Percentiles rank a stretch among this genome's conserved stretches.
Conservation (phyloP, 1,140 invertebrate genomes). For the Trypoxylus dichotomus region DNA sequence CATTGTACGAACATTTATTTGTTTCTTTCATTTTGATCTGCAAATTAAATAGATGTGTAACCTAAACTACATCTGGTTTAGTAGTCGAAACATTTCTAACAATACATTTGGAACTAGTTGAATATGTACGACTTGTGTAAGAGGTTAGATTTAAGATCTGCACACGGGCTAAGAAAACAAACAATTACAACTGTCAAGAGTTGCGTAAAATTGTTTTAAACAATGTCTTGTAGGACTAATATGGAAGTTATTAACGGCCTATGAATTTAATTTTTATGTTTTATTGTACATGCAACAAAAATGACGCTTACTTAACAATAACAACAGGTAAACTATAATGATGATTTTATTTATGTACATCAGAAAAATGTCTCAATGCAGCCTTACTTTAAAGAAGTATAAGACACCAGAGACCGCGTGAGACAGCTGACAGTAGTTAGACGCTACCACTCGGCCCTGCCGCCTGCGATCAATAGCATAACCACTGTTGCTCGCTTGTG, state of each 20-base stretch:
- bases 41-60: constrained; percentile 2
- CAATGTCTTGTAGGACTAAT: neutral
- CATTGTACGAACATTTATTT: neutral
- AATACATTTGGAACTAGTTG: neutral
- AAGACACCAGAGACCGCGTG: neutral
- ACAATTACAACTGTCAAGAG: neutral
- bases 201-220: neutral
- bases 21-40: neutral
- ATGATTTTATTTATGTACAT: neutral
- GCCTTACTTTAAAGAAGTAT: neutral
- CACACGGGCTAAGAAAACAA: neutral
- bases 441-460: constrained; percentile 4
- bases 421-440: constrained; percentile 22
- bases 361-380: neutral
- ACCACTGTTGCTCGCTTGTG: constrained; percentile 34
- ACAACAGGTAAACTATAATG: neutral
- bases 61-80: neutral
- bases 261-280: neutral
- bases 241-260: neutral
- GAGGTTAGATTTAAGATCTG: neutral
- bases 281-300: neutral
- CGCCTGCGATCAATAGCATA: constrained; percentile 34
- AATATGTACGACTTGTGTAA: neutral
- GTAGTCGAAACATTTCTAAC: neutral
- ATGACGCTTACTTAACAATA: neutral